Base-by-base conservation (phyloP, 2,888 invertebrate species). In the Epinotia ramella region DNA sequence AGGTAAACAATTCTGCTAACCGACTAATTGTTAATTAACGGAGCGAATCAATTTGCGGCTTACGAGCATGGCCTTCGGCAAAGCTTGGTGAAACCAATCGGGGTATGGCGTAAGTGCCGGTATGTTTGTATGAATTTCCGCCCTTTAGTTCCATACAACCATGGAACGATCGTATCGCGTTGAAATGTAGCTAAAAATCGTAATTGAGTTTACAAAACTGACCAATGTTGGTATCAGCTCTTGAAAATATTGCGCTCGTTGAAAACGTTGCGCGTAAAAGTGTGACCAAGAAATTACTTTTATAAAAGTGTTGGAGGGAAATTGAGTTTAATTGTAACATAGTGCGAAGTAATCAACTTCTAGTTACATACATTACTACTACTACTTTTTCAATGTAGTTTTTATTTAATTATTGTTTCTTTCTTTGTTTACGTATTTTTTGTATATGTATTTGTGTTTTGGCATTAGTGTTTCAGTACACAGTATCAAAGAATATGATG, bases 11-110 rank as follows among this genome's bases (percentile, higher is more conserved):
- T 65, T 28, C 28, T 20, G 44, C 40, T 44, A 53, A 66, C 49
- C 16, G 65, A n/a, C n/a, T 66, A 33, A 66, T 66, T 66, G 66
- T 53, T 66, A 53, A 66, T 66, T 66, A 66, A 66, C 28, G 13
- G 6, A 16, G 0, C 28, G 53, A 66, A 53, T 28, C 66, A 66
- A 53, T 66, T 49, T 49, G 40, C 7, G 63, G 44, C 16, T 66
- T 53, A n/a, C 16, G 12, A 44, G 40, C 40, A 40, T 28, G 9
- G 64, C 64, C 20, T 7, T n/a, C 11, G 62, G 24, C 60, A 53
- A 53, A 40, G 44, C 6, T 64, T 64, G 18, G 44, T 44, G 13
- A 16, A 16, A 49, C 0, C 16, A 13, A 49, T 13, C 7, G 0
- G 11, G 16, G 13, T n/a, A 53, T 16, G 6, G 16, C 16, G 16